phyloP scores from a whole-genome alignment of 2,888 invertebrate genomes.

The Eupsilia transversa region DNA sequence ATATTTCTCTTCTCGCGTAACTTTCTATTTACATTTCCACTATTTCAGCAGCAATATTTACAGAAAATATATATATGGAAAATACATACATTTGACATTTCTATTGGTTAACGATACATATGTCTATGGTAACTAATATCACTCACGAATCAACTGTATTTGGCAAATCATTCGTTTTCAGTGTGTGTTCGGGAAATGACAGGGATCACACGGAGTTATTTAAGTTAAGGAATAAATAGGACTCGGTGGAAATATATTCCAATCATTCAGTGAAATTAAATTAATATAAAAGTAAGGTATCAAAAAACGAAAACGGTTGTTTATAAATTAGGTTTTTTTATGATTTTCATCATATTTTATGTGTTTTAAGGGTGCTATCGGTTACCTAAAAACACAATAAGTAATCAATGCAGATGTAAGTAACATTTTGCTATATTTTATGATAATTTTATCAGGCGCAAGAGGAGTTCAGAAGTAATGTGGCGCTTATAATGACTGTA shows the following conservation, averaged over 20 bases:
- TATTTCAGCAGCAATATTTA: constrained; percentile 82
- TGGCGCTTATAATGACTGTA: background rate
- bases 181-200: constrained; percentile 53
- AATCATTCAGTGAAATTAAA: constrained; percentile 72
- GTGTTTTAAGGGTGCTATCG: background rate
- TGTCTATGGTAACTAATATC: constrained; percentile 89
- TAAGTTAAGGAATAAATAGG: constrained; percentile 79
- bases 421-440: background rate
- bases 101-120: constrained; percentile 70
- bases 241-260: constrained; percentile 79
- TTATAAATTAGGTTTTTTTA: constrained; percentile 8
- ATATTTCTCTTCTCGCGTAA: constrained; percentile 81
- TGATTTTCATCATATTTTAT: background rate
- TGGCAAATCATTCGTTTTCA: constrained; percentile 71
- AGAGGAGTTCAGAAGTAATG: background rate
- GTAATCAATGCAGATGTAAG: background rate
- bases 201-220: constrained; percentile 64
- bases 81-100: constrained; percentile 74
- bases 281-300: constrained; percentile 69
- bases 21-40: constrained; percentile 86
- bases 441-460: background rate
- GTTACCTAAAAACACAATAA: background rate
- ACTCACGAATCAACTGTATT: constrained; percentile 81
- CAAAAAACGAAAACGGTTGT: constrained; percentile 81
- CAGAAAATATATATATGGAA: constrained; percentile 76